Conservation (phyloP, 2,888 invertebrate species). For the Bruchidius siliquastri region DNA sequence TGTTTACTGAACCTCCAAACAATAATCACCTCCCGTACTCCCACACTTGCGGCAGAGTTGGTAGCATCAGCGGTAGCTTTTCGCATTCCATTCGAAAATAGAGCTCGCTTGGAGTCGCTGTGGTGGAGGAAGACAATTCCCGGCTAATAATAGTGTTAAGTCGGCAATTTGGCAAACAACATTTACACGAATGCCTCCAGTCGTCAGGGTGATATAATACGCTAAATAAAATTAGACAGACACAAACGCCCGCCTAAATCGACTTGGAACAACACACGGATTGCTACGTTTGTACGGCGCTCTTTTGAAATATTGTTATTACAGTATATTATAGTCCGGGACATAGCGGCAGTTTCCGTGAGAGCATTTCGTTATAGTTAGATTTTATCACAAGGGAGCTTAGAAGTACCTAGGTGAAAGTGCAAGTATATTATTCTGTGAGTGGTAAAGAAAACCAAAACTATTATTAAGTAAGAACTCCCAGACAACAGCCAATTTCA, state of each 20-base stretch:
- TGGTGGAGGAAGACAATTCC: neutral
- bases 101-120: neutral
- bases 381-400: too few species aligned
- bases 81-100: neutral
- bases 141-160: neutral
- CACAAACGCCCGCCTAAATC: neutral
- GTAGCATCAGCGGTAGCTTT: neutral
- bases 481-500: too few species aligned
- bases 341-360: too few species aligned
- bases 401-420: too few species aligned
- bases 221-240: neutral
- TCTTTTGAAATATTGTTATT: neutral
- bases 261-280: neutral
- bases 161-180: neutral
- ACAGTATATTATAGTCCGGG: too few species aligned
- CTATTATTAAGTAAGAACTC: too few species aligned
- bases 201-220: neutral
- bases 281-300: neutral
- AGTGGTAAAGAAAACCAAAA: too few species aligned
- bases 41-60: neutral
- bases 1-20: neutral
- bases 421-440: too few species aligned
- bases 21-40: neutral
- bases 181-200: neutral
- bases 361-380: too few species aligned